These are phyloP conservation scores for Dryas iulia DNA, from an alignment of 1,140 invertebrate species.

Conservation along the genomic window DNA sequence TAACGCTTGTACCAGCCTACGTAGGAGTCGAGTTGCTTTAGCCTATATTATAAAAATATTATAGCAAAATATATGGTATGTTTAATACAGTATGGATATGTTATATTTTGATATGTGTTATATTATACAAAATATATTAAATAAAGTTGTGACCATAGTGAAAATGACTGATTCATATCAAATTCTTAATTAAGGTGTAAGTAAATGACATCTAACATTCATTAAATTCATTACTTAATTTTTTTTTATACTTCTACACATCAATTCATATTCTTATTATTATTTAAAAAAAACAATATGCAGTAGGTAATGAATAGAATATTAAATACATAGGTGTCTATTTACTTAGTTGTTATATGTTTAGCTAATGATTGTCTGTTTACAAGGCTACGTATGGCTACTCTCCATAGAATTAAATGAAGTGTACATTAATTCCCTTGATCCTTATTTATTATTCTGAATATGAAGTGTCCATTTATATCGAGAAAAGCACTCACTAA, in stretches of 20 bases:
- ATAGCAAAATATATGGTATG: not conserved
- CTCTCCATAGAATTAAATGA: not conserved
- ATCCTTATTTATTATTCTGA: not conserved
- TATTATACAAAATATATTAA: not conserved
- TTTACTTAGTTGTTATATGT: not conserved
- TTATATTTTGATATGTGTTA: not conserved
- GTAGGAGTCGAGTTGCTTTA: too few species aligned
- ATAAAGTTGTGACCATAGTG: not conserved
- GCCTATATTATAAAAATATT: not conserved
- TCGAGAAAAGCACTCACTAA: not conserved
- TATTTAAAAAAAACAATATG: too few species aligned
- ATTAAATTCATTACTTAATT: too few species aligned
- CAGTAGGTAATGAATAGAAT: too few species aligned
- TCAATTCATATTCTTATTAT: too few species aligned
- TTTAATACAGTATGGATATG: not conserved
- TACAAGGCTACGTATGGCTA: not conserved
- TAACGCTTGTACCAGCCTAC: too few species aligned
- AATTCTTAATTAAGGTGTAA: not conserved
- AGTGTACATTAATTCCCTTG: not conserved
- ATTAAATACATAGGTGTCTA: not conserved
- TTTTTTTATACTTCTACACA: too few species aligned
- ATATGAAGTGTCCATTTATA: not conserved
- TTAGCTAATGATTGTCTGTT: not conserved
- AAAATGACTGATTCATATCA: not conserved
- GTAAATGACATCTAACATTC: too few species aligned